Percentiles rank a stretch among this genome's conserved stretches.
phyloP scores from a whole-genome alignment of 2,888 invertebrate genomes.

The Sepioteuthis lessoniana region DNA sequence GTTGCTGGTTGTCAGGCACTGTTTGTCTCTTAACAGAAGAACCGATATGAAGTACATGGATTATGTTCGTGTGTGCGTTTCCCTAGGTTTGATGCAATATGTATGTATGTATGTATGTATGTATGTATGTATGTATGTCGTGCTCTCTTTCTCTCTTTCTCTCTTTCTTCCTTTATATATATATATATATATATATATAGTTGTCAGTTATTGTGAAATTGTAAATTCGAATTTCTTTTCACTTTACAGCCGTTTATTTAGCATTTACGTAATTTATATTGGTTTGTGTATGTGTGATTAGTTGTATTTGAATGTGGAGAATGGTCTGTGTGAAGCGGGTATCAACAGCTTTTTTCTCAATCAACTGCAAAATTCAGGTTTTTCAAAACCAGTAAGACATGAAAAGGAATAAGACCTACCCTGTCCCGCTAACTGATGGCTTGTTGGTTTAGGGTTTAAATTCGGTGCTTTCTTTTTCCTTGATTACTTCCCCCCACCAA shows the following conservation, averaged over 20 bases:
- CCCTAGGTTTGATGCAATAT: background rate
- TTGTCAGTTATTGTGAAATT: background rate
- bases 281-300: background rate
- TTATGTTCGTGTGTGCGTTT: background rate
- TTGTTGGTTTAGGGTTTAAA: too few species aligned
- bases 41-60: background rate
- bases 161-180: too few species aligned
- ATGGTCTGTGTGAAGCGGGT: background rate
- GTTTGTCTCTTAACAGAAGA: background rate
- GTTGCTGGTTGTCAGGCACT: background rate
- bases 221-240: background rate
- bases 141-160: too few species aligned
- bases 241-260: background rate
- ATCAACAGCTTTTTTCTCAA: too few species aligned
- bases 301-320: background rate
- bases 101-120: background rate
- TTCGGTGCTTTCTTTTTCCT: too few species aligned
- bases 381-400: too few species aligned
- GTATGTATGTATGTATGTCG: too few species aligned
- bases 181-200: background rate
- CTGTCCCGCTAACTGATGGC: too few species aligned
- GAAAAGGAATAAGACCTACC: too few species aligned
- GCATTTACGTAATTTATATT: background rate
- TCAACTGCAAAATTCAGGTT: too few species aligned
- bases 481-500: too few species aligned